Conservation (phyloP, 2,113 vertebrate genomes). For the Conger conger region DNA sequence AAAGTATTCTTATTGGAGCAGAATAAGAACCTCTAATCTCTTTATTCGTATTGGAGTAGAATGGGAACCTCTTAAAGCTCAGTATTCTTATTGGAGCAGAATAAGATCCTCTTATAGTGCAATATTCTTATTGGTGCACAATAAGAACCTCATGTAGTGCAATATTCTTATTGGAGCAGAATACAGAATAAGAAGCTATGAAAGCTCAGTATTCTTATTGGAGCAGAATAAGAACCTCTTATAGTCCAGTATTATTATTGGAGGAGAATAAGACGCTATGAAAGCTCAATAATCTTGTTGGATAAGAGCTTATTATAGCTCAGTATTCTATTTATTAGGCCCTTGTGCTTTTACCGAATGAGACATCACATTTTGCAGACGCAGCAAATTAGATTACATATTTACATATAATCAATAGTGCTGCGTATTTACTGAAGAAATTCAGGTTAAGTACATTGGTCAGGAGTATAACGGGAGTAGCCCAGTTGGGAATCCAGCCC, state of each 20-base stretch:
- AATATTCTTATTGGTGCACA: constrained; percentile 29
- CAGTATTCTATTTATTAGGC: too few relatives aligned
- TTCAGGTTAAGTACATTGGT: too few relatives aligned
- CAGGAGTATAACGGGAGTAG: too few relatives aligned
- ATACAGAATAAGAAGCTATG: constrained; percentile 32
- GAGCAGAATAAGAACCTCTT: not conserved
- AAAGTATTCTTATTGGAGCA: too few relatives aligned
- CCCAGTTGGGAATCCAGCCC: too few relatives aligned
- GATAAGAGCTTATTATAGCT: too few relatives aligned
- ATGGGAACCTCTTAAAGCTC: constrained; percentile 54
- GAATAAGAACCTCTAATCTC: not conserved
- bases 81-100: not conserved
- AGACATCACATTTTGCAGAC: too few relatives aligned
- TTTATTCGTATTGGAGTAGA: constrained; percentile 54
- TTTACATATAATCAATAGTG: too few relatives aligned
- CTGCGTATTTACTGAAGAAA: too few relatives aligned
- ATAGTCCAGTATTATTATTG: constrained; percentile 36
- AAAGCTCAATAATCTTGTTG: too few relatives aligned
- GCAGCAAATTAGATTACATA: too few relatives aligned
- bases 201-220: not conserved
- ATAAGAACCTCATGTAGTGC: not conserved
- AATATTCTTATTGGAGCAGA: constrained; percentile 43
- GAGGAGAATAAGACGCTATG: constrained; percentile 28
- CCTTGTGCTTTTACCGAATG: not conserved
- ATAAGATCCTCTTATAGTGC: constrained; percentile 29